phyloP scores from a whole-genome alignment of 2,797 vertebrate genomes.

The Gymnopithys bicolor region DNA sequence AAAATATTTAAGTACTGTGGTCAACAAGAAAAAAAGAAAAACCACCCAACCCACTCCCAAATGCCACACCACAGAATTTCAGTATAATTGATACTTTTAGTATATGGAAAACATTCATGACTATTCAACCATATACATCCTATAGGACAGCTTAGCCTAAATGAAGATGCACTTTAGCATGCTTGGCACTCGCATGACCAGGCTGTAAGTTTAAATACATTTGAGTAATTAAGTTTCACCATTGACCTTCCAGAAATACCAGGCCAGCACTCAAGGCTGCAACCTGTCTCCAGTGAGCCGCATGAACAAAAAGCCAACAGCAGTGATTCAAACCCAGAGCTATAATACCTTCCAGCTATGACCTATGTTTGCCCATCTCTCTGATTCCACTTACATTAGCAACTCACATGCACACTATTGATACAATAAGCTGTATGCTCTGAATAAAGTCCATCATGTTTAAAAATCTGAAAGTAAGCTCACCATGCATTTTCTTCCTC shows the following conservation, averaged over 20 bases:
- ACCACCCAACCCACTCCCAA: neutral
- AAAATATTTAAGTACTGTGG: neutral
- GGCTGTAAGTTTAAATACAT: neutral
- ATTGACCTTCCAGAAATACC: neutral
- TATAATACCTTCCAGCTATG: neutral
- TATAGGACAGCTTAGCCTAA: neutral
- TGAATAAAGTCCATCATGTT: neutral
- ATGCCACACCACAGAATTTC: neutral
- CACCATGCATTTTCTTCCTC: neutral
- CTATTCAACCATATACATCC: neutral
- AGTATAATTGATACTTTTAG: neutral
- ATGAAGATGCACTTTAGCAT: neutral
- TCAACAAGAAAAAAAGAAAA: neutral
- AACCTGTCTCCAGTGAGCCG: neutral
- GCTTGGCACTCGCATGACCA: neutral
- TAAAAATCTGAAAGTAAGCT: neutral
- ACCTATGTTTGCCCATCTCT: neutral
- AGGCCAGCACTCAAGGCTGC: neutral
- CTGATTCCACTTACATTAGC: neutral
- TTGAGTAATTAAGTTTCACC: neutral
- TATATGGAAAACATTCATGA: neutral
- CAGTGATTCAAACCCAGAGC: neutral
- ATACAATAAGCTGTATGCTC: neutral
- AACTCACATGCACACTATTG: neutral
- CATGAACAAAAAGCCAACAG: neutral